Base-by-base conservation (phyloP, 2,113 vertebrate genomes). In the Dinomys branickii region DNA sequence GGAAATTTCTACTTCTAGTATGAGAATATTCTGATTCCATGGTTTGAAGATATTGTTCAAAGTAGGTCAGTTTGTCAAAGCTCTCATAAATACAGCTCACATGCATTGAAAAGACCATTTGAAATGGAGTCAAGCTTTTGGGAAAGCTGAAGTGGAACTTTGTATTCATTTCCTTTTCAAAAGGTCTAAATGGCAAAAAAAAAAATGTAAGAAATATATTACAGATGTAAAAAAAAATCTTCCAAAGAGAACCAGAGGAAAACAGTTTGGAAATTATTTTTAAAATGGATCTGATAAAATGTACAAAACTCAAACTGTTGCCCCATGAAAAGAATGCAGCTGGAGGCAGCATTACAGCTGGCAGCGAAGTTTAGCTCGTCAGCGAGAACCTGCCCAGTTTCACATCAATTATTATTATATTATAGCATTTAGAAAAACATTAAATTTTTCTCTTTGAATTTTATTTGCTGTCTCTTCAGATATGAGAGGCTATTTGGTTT, bases 211-310 rank as follows among this genome's bases (percentile, higher is more conserved):
- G 26, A 97, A 96, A 95, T 95, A 95, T 96, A 96, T 97, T 96
- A 86, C 71, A 95, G 61, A 95, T 97, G 91, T 73, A 92, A 92
- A 94, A 97, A 97, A 67, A 94, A 89, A 19, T 95, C 71, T 93
- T 96, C 89, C 94, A 96, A 94, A 95, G 44, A 80, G 94, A 96
- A 89, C 61, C 28, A 97, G n/a, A 96, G 47, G n/a, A 96, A 97
- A 98, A 94, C 85, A 95, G 95, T 97, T 94, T 93, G 67, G 78
- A 97, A 97, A 96, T 97, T 83, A 50, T 89, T 97, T 97, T 97
- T 94, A 83, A 96, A 98, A 97, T 83, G 54, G 93, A 41, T 85
- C 88, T 80, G 78, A 94, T 95, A 93, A 96, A 97, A 91, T 96
- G n/a, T 90, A 93, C 67, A 95, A 96, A 94, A 96, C 54, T 94